These are phyloP conservation scores for Diceros bicornis DNA, from an alignment of 2,797 vertebrate species.

Conservation along the genomic window DNA sequence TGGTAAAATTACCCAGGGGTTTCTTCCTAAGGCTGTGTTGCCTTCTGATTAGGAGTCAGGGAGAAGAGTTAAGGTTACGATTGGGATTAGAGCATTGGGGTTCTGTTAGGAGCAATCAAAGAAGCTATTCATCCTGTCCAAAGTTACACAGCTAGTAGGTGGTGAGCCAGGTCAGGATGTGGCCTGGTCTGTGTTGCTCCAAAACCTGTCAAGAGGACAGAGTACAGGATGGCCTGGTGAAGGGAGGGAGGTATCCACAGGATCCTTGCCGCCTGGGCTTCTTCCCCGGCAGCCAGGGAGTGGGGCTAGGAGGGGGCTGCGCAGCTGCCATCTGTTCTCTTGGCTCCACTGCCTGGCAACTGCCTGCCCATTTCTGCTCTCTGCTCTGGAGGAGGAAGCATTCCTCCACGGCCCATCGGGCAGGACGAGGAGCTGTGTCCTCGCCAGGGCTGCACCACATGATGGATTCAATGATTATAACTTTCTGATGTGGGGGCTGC, in stretches of 20 bases:
- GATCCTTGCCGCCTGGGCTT: not conserved
- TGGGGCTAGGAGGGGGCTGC: not conserved
- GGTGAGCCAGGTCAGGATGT: not conserved
- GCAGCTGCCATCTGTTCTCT: constrained; percentile 76
- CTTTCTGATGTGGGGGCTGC: constrained; percentile 80
- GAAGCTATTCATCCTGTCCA: not conserved
- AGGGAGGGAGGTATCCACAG: not conserved
- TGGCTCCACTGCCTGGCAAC: constrained; percentile 71
- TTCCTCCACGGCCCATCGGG: constrained; percentile 74
- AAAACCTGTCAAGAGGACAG: not conserved
- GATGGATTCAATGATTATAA: constrained; percentile 79
- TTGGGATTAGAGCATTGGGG: not conserved
- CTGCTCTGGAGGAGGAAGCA: constrained; percentile 57
- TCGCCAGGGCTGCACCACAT: constrained; percentile 66
- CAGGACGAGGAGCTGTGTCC: constrained; percentile 51
- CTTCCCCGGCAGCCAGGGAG: not conserved
- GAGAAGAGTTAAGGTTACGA: constrained; percentile 9
- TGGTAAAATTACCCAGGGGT: not conserved
- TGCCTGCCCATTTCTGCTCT: constrained; percentile 65
- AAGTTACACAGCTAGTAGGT: not conserved
- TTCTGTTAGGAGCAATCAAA: not conserved
- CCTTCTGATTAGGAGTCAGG: constrained; percentile 6
- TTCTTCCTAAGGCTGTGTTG: not conserved
- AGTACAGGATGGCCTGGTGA: not conserved
- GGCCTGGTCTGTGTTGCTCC: not conserved